These are phyloP conservation scores for Murina feae DNA, from an alignment of 2,113 vertebrate genomes.

Conservation along the genomic window DNA sequence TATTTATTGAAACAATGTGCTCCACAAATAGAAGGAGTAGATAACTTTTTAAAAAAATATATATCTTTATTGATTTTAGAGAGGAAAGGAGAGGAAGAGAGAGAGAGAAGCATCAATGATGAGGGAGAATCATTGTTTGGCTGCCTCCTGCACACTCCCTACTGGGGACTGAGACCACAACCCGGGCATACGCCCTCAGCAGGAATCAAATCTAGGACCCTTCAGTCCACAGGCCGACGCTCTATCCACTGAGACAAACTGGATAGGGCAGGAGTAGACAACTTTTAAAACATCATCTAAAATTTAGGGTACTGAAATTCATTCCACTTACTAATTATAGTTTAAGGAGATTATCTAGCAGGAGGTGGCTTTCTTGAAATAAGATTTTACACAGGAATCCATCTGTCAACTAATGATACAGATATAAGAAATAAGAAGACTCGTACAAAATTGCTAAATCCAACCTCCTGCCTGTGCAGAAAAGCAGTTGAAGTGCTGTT, in stretches of 20 bases:
- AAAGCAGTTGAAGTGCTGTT: constrained; percentile 41
- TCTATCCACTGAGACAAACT: too few species aligned
- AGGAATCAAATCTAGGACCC: too few species aligned
- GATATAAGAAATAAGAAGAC: constrained; percentile 60
- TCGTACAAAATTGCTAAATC: constrained; percentile 3
- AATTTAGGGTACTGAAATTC: constrained; percentile 49
- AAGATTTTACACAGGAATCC: constrained; percentile 48
- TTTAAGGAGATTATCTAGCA: constrained; percentile 67
- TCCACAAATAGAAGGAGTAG: constrained; percentile 7
- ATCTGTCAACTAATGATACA: constrained; percentile 64
- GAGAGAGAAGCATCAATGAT: too few species aligned
- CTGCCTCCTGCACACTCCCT: too few species aligned
- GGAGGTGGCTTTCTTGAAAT: constrained; percentile 54
- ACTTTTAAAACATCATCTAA: neutral
- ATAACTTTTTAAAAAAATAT: neutral
- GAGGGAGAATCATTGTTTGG: too few species aligned
- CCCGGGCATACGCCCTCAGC: too few species aligned
- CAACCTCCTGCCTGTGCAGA: constrained; percentile 30
- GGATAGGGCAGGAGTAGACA: neutral
- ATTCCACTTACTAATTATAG: constrained; percentile 58
- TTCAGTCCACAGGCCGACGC: too few species aligned
- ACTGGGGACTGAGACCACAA: too few species aligned
- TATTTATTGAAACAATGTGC: constrained; percentile 48
- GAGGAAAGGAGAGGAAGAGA: too few species aligned
- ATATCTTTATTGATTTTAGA: too few species aligned